Percentiles rank a stretch among this genome's conserved stretches.
phyloP scores from a whole-genome alignment of 2,888 invertebrate genomes.

The Brenthis daphne region DNA sequence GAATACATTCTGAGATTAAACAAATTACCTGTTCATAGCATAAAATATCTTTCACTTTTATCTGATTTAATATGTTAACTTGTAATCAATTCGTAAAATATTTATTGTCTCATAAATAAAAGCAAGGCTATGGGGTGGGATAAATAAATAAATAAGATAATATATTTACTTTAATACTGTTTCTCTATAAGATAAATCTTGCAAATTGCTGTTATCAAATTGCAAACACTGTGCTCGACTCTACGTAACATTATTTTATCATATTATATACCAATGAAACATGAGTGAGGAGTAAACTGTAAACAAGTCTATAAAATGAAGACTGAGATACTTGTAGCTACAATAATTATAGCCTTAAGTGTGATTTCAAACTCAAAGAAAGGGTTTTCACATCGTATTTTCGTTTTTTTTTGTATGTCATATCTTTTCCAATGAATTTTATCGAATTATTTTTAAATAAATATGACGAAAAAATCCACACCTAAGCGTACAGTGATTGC shows the following conservation, averaged over 20 bases:
- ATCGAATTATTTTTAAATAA: no score
- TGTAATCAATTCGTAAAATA: no score
- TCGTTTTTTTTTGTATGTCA: neutral
- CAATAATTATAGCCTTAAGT: neutral
- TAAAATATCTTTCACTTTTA: no score
- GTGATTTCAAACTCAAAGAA: neutral
- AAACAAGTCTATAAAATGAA: slow-evolving; percentile 13
- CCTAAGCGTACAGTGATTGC: no score
- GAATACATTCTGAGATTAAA: no score
- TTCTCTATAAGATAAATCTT: slow-evolving; percentile 9
- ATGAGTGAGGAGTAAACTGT: slow-evolving; percentile 3
- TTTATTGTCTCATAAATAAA: no score
- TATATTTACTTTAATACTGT: neutral
- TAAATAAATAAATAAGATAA: no score
- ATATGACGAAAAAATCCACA: no score
- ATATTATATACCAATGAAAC: slow-evolving; percentile 13
- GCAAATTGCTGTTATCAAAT: slow-evolving; percentile 11
- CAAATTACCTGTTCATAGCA: no score
- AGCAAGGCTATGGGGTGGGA: no score
- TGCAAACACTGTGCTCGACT: neutral
- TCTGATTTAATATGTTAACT: no score
- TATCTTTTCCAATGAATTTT: neutral
- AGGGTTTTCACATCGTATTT: neutral
- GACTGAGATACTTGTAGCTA: neutral
- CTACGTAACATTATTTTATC: slow-evolving; percentile 6